Evolutionary conservation across 2,888 invertebrate genomes (phyloP), one percentile per base, ranked within the genome.

Genomic region (Apodemia duryi): DNA sequence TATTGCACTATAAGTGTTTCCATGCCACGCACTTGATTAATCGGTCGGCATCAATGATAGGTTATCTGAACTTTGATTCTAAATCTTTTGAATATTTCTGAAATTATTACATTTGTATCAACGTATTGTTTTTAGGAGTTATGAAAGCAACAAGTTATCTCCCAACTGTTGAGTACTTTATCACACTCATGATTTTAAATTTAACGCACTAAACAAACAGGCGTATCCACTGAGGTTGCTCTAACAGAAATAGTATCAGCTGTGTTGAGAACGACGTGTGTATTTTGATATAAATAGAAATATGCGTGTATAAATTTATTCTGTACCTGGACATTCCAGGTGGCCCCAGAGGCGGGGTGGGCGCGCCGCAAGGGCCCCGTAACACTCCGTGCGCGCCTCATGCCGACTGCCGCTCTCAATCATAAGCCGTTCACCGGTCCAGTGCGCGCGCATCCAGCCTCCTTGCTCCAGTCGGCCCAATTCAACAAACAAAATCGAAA

Each of bases 241-340:
- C 46, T 46, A 46, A 46, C 13, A 46, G 46, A 46, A 46, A 46
- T 46, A 6, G 13, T 46, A 46, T 13, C 46, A 46, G 46, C 13
- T 13, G 46, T 46, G 1, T 46, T 46, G 13, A n/a, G 46, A 46
- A 46, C 13, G 13, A 46, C 5, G 13, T 5, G 46, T 46, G 13
- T 46, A 46, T 46, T 46, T 6, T 13, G 32, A 13, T 41, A 46
- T 28, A 28, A 62, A 11, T 11, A 21, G 60, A 38, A 62, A 13
- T 6, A 38, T 38, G 46, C 52, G 6, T 11, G 63, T 49, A 57
- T 52, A 7, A 35, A 67, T 43, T 62, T 46, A n/a, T 46, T 65
- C 70, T 68, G 75, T 92, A 94, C 94, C 93, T 95, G 95, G 74
- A 96, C 96, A 82, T 96, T 96, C 96, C 96, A 96, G 86, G 96